phyloP scores from a whole-genome alignment of 1,140 invertebrate genomes.

The Drosophila yakuba region DNA sequence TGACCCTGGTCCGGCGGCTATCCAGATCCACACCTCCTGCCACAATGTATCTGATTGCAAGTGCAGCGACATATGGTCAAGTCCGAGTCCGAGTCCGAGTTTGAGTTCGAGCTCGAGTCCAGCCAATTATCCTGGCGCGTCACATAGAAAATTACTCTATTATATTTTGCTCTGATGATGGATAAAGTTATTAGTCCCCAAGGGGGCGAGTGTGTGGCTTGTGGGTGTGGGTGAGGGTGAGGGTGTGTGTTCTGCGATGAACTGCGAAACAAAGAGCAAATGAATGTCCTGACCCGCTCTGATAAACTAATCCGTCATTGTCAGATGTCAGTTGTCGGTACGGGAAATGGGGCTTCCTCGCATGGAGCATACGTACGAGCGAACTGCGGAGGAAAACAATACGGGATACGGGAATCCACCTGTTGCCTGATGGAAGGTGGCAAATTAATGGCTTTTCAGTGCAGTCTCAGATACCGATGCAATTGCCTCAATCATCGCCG shows the following conservation, averaged over 20 bases:
- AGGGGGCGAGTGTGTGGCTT: constrained; percentile 19
- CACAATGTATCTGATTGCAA: constrained; percentile 64
- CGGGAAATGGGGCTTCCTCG: constrained; percentile 35
- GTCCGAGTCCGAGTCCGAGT: constrained; percentile 17
- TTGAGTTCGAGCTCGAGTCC: background rate
- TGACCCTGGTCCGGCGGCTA: background rate
- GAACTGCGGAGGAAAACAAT: background rate
- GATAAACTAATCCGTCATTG: constrained; percentile 73
- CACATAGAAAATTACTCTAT: constrained; percentile 77
- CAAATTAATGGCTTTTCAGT: constrained; percentile 44
- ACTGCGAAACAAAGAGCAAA: constrained; percentile 48
- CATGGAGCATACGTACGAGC: background rate
- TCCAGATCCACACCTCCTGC: constrained; percentile 12
- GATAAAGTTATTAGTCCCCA: constrained; percentile 74
- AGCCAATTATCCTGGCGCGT: constrained; percentile 66
- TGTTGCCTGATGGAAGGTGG: constrained; percentile 25
- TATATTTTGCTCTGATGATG: constrained; percentile 62
- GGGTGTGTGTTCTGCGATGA: constrained; percentile 14
- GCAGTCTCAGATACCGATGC: constrained; percentile 19
- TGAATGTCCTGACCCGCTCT: constrained; percentile 52
- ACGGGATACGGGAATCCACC: constrained; percentile 8
- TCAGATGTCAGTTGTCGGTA: constrained; percentile 53
- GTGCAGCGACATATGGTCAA: constrained; percentile 73
- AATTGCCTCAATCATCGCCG: constrained; percentile 38
- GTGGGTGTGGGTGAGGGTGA: background rate